Conservation (phyloP, 2,797 vertebrate genomes). For the Crenuchus spilurus region DNA sequence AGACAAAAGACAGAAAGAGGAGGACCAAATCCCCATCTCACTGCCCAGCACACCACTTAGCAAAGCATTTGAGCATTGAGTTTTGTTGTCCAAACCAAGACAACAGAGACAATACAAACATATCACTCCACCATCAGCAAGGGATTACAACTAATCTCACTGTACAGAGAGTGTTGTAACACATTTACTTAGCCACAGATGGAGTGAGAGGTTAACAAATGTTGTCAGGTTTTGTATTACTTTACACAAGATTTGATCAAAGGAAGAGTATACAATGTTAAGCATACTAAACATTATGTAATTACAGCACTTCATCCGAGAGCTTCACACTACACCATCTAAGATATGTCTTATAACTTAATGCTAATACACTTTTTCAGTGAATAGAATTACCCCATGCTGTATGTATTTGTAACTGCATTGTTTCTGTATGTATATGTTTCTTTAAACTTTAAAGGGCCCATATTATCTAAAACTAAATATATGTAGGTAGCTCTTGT, state of each 20-base stretch:
- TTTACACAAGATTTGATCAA: neutral
- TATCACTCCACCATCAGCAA: constrained; percentile 7
- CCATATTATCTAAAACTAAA: no score
- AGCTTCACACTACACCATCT: no score
- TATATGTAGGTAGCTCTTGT: no score
- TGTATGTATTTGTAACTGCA: no score
- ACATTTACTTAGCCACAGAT: neutral
- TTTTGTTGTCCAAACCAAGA: constrained; percentile 19
- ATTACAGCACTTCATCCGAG: neutral
- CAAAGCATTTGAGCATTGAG: constrained; percentile 27
- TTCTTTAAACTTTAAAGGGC: no score
- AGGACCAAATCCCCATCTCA: constrained; percentile 43
- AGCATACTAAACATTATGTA: neutral
- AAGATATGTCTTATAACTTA: no score
- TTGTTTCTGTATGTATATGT: no score
- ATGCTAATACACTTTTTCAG: no score
- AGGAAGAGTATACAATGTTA: neutral
- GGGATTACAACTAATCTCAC: neutral
- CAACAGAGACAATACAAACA: constrained; percentile 26
- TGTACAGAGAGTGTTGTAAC: neutral
- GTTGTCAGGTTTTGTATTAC: neutral
- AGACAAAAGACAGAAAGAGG: constrained; percentile 49
- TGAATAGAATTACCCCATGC: no score
- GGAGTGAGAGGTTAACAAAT: neutral
- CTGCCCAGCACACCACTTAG: constrained; percentile 1